These are phyloP conservation scores for Prinia subflava DNA, from an alignment of 2,113 vertebrate genomes.

Conservation along the genomic window DNA sequence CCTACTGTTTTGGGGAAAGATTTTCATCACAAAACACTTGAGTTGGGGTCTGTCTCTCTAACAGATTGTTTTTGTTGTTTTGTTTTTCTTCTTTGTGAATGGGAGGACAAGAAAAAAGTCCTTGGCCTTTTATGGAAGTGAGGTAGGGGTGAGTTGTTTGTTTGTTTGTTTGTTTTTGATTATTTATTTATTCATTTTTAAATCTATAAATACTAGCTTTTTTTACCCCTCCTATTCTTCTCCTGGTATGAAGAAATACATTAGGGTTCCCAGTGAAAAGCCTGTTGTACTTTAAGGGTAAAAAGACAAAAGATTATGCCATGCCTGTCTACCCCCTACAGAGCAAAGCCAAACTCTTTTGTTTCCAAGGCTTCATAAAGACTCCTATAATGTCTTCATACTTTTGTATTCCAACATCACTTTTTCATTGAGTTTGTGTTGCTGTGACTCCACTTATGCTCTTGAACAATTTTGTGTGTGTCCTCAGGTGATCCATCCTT, in stretches of 20 bases:
- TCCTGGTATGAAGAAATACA: not conserved
- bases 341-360: not conserved
- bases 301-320: not conserved
- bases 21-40: not conserved
- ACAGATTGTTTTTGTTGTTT: not conserved
- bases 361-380: not conserved
- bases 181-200: not conserved
- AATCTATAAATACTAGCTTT: not conserved
- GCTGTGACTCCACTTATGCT: not conserved
- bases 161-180: not conserved
- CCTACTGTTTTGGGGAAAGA: not conserved
- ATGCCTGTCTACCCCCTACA: rapidly evolving
- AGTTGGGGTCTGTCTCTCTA: not conserved
- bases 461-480: not conserved
- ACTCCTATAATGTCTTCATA: not conserved
- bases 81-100: not conserved
- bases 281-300: not conserved
- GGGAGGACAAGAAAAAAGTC: not conserved
- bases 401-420: not conserved
- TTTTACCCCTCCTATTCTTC: not conserved
- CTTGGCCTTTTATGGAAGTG: not conserved
- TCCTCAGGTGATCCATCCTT: slow-evolving; percentile 31
- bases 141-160: no score
- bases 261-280: not conserved
- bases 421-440: not conserved